phyloP scores from a whole-genome alignment of 37 sponge, comb jelly and placozoan genomes.

The Diacarnus erythraeanus region DNA sequence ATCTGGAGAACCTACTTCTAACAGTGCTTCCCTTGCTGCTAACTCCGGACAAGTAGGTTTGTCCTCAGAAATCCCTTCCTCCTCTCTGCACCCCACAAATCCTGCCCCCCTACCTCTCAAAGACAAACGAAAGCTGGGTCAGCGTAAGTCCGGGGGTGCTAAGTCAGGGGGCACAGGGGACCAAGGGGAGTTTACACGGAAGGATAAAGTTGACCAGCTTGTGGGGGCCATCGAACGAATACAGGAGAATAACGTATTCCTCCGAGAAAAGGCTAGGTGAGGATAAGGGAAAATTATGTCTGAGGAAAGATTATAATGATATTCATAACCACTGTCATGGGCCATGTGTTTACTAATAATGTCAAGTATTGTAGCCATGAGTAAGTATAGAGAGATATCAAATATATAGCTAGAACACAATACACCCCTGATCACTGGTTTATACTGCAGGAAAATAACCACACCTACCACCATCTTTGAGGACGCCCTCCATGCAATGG shows the following conservation, averaged over 20 bases:
- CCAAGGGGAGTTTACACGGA: slow-evolving; percentile 20
- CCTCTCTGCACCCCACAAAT: neutral
- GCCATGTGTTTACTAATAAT: too few relatives aligned
- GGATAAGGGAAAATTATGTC: too few relatives aligned
- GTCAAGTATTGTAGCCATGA: neutral
- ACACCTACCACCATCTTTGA: slow-evolving; percentile 47
- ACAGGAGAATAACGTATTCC: slow-evolving; percentile 23
- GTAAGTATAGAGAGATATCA: neutral
- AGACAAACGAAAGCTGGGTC: neutral
- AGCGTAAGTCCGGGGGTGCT: neutral
- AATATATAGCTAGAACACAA: too few relatives aligned
- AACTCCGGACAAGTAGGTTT: neutral
- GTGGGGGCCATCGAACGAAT: slow-evolving; percentile 26
- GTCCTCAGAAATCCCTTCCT: slow-evolving; percentile 1
- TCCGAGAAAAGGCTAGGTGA: slow-evolving; percentile 24
- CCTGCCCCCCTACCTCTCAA: neutral
- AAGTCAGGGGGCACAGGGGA: neutral
- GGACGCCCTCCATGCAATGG: slow-evolving; percentile 48
- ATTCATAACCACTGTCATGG: neutral
- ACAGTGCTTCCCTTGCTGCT: neutral
- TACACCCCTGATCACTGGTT: neutral
- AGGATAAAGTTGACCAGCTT: slow-evolving; percentile 26
- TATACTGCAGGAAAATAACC: neutral
- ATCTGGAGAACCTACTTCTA: neutral
- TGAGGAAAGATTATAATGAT: neutral